Conservation (phyloP, 2,797 vertebrate species). For the Pygocentrus nattereri region DNA sequence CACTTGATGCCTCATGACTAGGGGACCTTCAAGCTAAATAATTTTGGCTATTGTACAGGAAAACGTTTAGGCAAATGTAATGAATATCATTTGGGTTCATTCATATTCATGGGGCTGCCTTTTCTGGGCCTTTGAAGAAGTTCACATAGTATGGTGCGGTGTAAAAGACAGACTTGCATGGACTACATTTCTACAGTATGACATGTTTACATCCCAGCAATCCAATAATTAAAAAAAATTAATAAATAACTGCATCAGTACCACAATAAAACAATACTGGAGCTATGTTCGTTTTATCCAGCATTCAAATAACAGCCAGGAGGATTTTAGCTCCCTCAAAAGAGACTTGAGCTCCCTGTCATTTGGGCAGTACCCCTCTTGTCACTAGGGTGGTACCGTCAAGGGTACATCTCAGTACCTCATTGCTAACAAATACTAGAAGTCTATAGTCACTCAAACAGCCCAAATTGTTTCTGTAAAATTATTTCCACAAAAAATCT, state of each 20-base stretch:
- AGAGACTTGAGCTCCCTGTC: too few species aligned
- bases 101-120: constrained; percentile 48
- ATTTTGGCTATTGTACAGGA: constrained; percentile 40
- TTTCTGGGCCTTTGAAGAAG: constrained; percentile 29
- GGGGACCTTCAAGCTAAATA: constrained; percentile 34
- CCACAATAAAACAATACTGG: background rate
- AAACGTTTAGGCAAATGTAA: constrained; percentile 42
- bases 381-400: too few species aligned
- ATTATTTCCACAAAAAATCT: too few species aligned
- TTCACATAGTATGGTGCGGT: background rate
- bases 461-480: too few species aligned
- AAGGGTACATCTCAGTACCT: too few species aligned
- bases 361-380: too few species aligned
- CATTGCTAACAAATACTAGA: too few species aligned
- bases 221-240: background rate
- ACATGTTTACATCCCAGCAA: background rate
- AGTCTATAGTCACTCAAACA: too few species aligned
- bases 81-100: constrained; percentile 46
- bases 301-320: background rate
- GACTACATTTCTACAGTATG: background rate
- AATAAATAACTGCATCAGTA: background rate
- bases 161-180: background rate
- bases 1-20: constrained; percentile 16
- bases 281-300: background rate
- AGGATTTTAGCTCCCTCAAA: too few species aligned